Conservation (phyloP, 2,113 vertebrate species). For the Perca flavescens region DNA sequence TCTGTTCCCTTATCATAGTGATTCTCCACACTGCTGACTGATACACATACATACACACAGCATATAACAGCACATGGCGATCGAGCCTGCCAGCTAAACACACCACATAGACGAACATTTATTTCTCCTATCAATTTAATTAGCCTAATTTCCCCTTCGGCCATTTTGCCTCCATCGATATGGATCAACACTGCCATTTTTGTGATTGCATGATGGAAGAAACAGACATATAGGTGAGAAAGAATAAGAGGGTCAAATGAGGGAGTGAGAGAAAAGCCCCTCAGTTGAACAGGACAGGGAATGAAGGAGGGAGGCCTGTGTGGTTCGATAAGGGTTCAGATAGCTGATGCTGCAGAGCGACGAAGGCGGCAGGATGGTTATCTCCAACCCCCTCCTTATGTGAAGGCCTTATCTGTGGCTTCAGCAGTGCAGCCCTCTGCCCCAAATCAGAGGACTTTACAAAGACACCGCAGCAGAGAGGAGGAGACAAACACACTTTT, state of each 20-base stretch:
- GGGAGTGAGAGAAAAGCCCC: neutral
- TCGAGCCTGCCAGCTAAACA: neutral
- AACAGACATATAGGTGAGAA: neutral
- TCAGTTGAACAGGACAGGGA: conserved; percentile 20
- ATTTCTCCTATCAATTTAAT: conserved; percentile 38
- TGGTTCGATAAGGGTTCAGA: conserved; percentile 66
- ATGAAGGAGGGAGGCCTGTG: conserved; percentile 44
- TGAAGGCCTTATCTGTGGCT: conserved; percentile 43
- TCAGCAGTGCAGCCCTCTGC: conserved; percentile 28
- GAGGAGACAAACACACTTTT: neutral
- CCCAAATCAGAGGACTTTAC: conserved; percentile 54
- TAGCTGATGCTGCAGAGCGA: conserved; percentile 27
- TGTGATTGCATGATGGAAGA: conserved; percentile 11
- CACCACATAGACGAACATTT: conserved; percentile 11
- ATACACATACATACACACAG: neutral
- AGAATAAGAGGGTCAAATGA: conserved; percentile 20
- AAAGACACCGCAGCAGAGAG: conserved; percentile 35
- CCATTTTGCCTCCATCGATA: conserved; percentile 7
- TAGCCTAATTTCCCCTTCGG: conserved; percentile 13
- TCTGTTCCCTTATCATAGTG: neutral
- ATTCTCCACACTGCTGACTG: conserved; percentile 6
- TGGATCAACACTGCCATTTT: conserved; percentile 9
- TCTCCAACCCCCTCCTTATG: conserved; percentile 36
- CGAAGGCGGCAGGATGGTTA: neutral
- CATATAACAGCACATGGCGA: neutral